phyloP scores from a whole-genome alignment of 2,888 invertebrate genomes.

The Cephus spinipes region DNA sequence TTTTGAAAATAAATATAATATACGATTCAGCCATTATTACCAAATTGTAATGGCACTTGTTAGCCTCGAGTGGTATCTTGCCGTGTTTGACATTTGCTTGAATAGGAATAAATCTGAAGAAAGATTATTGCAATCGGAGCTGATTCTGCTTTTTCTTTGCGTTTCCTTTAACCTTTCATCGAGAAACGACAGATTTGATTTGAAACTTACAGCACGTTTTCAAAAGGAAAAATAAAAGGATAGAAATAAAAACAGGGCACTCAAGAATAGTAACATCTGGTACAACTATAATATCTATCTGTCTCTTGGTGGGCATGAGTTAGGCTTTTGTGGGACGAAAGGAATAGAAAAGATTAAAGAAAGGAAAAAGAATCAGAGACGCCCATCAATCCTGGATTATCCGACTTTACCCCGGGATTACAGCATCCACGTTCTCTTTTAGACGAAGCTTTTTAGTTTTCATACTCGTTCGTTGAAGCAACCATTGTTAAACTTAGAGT shows the following conservation, averaged over 20 bases:
- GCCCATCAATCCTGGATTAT: conserved; percentile 36
- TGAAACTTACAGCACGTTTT: neutral
- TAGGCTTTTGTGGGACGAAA: neutral
- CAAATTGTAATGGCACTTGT: neutral
- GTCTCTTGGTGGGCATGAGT: neutral
- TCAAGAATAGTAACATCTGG: neutral
- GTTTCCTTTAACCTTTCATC: neutral
- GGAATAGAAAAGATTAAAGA: conserved; percentile 4
- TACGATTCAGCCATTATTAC: neutral
- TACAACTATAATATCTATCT: neutral
- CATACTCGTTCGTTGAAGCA: conserved; percentile 17
- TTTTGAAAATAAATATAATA: neutral
- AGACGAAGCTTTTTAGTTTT: conserved; percentile 5
- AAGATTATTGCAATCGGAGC: neutral
- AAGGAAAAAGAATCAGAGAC: conserved; percentile 1
- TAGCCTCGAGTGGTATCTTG: neutral
- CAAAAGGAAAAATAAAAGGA: neutral
- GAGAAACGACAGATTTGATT: neutral
- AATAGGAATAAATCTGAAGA: neutral
- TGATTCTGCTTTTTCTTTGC: neutral
- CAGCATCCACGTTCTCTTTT: neutral
- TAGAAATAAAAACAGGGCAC: neutral
- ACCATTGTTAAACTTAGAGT: neutral
- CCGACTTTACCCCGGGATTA: conserved; percentile 31
- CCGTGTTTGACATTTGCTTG: neutral